Evolutionary conservation across 2,113 vertebrate species (phyloP), one percentile per base, ranked within the genome.

Genomic region (Theropithecus gelada): DNA sequence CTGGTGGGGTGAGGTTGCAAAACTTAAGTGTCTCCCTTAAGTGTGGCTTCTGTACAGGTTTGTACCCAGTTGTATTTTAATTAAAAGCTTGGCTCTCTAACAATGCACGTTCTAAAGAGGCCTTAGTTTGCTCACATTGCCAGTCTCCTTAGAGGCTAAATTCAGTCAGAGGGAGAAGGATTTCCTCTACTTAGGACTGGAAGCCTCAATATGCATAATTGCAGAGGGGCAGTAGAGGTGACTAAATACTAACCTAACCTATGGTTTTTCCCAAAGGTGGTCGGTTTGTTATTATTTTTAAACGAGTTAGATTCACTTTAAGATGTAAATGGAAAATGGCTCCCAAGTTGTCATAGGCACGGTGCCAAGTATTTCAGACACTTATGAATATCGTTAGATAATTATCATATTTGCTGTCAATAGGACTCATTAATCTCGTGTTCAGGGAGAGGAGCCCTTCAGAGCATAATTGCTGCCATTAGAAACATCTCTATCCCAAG

Each of bases 351-450:
- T 94, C 30, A 18, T 12, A 75, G 93, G 91, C 76, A 81, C 57
- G 38, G 38, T 84, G n/a, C 81, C 75, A 43, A 55, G n/a, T 43
- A 32, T 92, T 96, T 55, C 93, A 94, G 35, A 97, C 61, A 95
- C 13, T 94, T 75, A 38, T 25, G 93, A 96, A 93, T 84, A 14
- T 88, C 83, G 95, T 84, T 52, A 95, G 90, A 93, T 85, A 55
- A 94, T 83, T 79, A 68, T 50, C 57, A 1, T 84, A 92, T 96
- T 96, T 97, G 95, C 43, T 57, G 90, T 94, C 96, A 92, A 72
- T 55, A 90, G 38, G 17, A n/a, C 57, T 88, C 59, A 83, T 13
- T 94, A 40, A 78, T 64, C 79, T 90, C 43, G 12, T 83, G 59
- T 40, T 17, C 89, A 59, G 16, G 50, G 88, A 80, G 83, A 80